A percentile compares a stretch with the other conserved stretches of the same genome.
phyloP scores from a whole-genome alignment of 2,888 invertebrate species.

The Scaptomyza caliginosa region DNA sequence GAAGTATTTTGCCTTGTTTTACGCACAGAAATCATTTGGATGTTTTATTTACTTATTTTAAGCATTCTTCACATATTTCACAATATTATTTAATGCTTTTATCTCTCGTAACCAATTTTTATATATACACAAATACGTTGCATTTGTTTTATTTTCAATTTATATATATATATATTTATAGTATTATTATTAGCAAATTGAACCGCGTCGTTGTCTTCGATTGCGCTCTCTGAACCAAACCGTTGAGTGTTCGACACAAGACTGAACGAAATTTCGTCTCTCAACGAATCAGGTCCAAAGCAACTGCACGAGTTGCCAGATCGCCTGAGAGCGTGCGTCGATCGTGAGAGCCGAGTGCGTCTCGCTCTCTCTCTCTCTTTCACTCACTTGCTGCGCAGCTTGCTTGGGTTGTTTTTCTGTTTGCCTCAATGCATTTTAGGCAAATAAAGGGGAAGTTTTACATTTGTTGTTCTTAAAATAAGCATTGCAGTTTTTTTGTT shows the following conservation, averaged over 20 bases:
- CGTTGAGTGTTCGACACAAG: constrained; percentile 79
- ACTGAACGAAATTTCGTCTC: constrained; percentile 52
- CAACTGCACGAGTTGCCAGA: constrained; percentile 8
- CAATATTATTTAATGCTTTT: constrained; percentile 57
- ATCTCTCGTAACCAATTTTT: constrained; percentile 20
- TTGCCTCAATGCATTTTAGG: constrained; percentile 17
- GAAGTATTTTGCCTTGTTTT: constrained; percentile 32
- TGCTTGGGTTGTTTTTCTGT: constrained; percentile 16
- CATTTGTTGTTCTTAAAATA: constrained; percentile 14
- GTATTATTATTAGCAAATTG: background rate
- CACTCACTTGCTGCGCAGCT: background rate
- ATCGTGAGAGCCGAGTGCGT: background rate
- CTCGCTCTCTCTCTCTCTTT: background rate
- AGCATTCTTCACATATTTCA: constrained; percentile 61
- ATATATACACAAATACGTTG: constrained; percentile 2
- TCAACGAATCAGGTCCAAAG: constrained; percentile 28
- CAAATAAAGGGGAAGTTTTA: constrained; percentile 8
- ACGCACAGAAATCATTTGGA: constrained; percentile 54
- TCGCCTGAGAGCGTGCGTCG: constrained; percentile 2
- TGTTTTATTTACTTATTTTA: constrained; percentile 21
- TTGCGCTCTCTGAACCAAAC: constrained; percentile 51
- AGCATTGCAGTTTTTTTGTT: constrained; percentile 4
- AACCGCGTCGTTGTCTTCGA: constrained; percentile 65
- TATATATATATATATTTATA: constrained; percentile 7
- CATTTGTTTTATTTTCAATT: constrained; percentile 3